Percentiles rank a stretch among this genome's conserved stretches.
Conservation (phyloP, 1,140 invertebrate species). For the Acromyrmex charruanus region DNA sequence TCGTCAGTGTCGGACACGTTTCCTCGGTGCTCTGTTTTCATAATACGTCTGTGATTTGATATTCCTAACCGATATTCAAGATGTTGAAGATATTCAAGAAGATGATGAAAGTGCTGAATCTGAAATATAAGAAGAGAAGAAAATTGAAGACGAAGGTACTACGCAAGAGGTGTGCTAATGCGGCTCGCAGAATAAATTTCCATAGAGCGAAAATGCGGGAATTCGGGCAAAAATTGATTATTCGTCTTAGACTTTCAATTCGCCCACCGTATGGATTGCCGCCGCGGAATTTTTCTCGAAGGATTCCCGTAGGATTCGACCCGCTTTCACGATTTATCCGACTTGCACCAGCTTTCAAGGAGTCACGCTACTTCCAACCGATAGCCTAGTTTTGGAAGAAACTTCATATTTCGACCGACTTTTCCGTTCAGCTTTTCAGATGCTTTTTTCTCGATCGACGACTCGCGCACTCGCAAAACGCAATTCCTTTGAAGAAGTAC, state of each 20-base stretch:
- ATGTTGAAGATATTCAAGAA: conserved; percentile 24
- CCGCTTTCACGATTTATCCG: conserved; percentile 15
- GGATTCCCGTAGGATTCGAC: not conserved
- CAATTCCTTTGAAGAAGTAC: conserved; percentile 16
- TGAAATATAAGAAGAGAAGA: not conserved
- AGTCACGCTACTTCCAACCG: not conserved
- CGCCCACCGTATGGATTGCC: not conserved
- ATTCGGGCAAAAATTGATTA: conserved; percentile 21
- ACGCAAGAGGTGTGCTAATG: not conserved
- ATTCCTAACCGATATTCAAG: not conserved
- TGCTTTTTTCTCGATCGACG: not conserved
- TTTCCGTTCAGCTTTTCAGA: not conserved
- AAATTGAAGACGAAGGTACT: not conserved
- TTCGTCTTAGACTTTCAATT: not conserved
- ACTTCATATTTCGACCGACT: conserved; percentile 9
- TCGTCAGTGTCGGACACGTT: not conserved
- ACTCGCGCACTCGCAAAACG: conserved; percentile 16
- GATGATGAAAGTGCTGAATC: conserved; percentile 12
- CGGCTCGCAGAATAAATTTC: not conserved
- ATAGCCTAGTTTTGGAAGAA: conserved; percentile 21
- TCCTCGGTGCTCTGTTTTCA: conserved; percentile 12
- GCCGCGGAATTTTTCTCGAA: not conserved
- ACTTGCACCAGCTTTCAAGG: not conserved
- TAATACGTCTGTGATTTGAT: conserved; percentile 29
- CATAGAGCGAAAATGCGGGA: not conserved